Percentiles rank a stretch among this genome's conserved stretches.
These are phyloP conservation scores for Lasioglossum baleicum DNA, from an alignment of 1,140 invertebrate genomes.

Conservation along the genomic window DNA sequence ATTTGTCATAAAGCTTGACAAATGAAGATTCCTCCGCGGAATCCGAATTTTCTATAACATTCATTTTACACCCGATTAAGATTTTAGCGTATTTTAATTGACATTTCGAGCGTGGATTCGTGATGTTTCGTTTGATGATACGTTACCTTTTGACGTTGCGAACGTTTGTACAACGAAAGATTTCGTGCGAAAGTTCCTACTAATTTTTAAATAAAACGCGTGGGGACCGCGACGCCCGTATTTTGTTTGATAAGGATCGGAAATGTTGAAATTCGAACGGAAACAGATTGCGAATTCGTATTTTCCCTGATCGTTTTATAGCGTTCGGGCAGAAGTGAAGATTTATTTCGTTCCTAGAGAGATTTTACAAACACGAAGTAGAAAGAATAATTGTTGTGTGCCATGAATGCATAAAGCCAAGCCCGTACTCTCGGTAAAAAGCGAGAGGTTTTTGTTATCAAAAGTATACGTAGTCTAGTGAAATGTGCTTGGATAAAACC, in stretches of 20 bases:
- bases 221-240: constrained; percentile 4
- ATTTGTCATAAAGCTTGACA: constrained; percentile 85
- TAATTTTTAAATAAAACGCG: not conserved
- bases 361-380: too few relatives aligned
- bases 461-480: not conserved
- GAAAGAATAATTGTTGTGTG: too few relatives aligned
- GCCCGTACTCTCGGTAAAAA: too few relatives aligned
- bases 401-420: too few relatives aligned
- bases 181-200: constrained; percentile 35
- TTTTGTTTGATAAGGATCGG: not conserved
- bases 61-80: constrained; percentile 16
- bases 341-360: too few relatives aligned
- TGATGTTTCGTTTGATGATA: constrained; percentile 17
- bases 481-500: constrained; percentile 12
- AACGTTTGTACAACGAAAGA: constrained; percentile 43
- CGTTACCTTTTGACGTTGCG: constrained; percentile 11
- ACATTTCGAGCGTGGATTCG: constrained; percentile 7
- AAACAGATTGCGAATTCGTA: not conserved
- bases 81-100: not conserved
- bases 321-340: too few relatives aligned
- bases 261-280: not conserved
- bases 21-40: constrained; percentile 74
- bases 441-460: not conserved
- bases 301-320: not conserved
- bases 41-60: not conserved